Conservation (phyloP, 2,797 vertebrate genomes). For the Sebastes flavidus region DNA sequence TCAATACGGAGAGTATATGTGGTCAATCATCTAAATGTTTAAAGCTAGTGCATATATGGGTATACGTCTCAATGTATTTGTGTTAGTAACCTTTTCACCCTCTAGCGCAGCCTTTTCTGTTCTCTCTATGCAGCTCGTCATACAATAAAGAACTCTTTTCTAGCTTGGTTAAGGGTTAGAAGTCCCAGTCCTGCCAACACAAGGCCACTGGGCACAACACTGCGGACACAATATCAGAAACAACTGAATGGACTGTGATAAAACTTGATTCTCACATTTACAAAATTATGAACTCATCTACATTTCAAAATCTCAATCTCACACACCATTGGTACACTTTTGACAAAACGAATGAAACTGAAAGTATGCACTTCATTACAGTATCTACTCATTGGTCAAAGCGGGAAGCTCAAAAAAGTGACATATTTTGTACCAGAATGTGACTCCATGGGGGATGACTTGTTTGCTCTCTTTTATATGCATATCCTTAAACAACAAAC, state of each 20-base stretch:
- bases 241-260: not conserved
- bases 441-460: not conserved
- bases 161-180: not conserved
- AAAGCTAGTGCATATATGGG: not conserved
- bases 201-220: not conserved
- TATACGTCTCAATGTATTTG: not conserved
- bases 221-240: not conserved
- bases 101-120: not conserved
- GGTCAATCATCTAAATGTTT: not conserved
- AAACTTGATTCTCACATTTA: not conserved
- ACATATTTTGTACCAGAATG: not conserved
- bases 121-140: not conserved
- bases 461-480: not conserved
- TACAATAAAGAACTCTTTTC: not conserved
- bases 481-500: not conserved
- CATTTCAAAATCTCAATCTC: not conserved
- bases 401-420: not conserved
- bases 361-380: not conserved
- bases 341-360: not conserved
- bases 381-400: not conserved
- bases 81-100: not conserved
- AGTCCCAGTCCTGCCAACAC: not conserved
- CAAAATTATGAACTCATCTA: not conserved
- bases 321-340: not conserved
- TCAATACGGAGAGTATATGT: not conserved